Conservation (phyloP, 2,797 vertebrate genomes). For the Gymnocypris eckloni region DNA sequence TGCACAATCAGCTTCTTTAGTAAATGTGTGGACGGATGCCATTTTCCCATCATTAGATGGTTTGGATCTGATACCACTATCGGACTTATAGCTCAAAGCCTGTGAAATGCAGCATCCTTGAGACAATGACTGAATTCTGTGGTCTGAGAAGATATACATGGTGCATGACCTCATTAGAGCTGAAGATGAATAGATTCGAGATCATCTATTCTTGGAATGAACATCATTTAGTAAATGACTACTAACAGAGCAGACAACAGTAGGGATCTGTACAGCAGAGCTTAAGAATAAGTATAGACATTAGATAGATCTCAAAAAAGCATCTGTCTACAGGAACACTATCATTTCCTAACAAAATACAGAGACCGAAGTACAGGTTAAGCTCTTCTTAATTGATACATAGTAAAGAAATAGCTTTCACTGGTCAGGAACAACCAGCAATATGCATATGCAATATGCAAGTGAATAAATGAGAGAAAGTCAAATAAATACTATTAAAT, state of each 20-base stretch:
- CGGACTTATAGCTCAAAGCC: background rate
- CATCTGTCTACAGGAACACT: background rate
- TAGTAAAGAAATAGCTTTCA: background rate
- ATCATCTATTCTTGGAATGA: constrained; percentile 73
- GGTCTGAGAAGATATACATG: constrained; percentile 10
- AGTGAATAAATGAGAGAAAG: background rate
- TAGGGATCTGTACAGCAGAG: constrained; percentile 61
- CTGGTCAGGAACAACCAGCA: background rate
- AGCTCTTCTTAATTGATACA: background rate
- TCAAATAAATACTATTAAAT: background rate
- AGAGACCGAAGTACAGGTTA: background rate
- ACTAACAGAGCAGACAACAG: constrained; percentile 69
- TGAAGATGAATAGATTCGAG: constrained; percentile 50
- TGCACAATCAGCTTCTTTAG: background rate
- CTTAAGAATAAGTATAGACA: constrained; percentile 17
- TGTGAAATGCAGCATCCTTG: background rate
- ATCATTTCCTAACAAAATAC: background rate
- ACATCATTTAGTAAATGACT: constrained; percentile 70
- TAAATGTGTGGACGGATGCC: background rate
- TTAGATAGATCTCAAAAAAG: background rate
- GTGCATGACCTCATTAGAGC: constrained; percentile 51
- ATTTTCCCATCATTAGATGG: background rate
- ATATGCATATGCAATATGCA: too few relatives aligned
- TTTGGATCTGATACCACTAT: background rate
- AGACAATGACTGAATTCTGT: constrained; percentile 20